These are phyloP conservation scores for Alloscopus bannaensis DNA, from an alignment of 2,888 invertebrate species.

Conservation along the genomic window DNA sequence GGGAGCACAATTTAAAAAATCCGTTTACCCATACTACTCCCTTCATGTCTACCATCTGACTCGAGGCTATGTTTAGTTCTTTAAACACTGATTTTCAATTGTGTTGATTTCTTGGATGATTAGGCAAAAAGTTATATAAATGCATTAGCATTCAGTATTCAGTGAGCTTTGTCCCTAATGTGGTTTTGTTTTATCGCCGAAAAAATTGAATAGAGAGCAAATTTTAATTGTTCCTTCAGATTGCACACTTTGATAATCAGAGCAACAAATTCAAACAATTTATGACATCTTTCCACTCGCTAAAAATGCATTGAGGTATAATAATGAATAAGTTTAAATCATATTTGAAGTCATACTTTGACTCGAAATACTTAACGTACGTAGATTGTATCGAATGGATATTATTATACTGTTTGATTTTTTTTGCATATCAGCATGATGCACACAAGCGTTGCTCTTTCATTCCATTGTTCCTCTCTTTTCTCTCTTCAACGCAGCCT, in stretches of 20 bases:
- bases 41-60: neutral
- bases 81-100: no score
- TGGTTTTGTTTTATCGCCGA: neutral
- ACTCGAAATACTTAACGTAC: no score
- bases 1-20: neutral
- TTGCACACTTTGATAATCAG: neutral
- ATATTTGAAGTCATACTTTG: neutral
- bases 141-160: neutral
- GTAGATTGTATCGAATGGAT: no score
- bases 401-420: neutral
- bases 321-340: neutral
- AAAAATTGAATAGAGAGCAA: neutral
- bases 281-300: neutral
- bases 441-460: neutral
- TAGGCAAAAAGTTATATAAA: constrained; percentile 4
- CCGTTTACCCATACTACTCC: neutral
- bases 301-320: neutral
- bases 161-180: neutral
- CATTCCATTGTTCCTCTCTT: neutral
- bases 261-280: neutral
- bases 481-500: neutral
- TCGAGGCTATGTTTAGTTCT: neutral
- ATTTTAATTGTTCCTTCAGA: constrained; percentile 2
- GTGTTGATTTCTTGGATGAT: constrained; percentile 14
- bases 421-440: neutral